phyloP scores from a whole-genome alignment of 2,113 vertebrate species.

The Aptenodytes forsteri region DNA sequence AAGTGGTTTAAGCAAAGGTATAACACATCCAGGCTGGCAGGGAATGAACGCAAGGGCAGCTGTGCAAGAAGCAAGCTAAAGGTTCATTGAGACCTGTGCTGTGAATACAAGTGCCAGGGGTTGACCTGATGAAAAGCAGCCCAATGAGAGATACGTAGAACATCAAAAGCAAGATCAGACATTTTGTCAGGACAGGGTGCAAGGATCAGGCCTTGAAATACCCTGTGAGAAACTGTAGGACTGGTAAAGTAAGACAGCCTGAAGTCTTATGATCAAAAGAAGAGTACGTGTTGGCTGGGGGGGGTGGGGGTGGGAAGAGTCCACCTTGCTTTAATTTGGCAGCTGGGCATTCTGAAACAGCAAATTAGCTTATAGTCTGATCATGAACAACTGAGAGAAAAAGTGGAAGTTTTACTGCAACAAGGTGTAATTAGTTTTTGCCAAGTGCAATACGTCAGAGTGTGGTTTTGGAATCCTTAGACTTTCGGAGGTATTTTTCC shows the following conservation, averaged over 20 bases:
- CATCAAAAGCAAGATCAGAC: background rate
- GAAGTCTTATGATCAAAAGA: background rate
- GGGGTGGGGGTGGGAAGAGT: background rate
- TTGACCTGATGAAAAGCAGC: background rate
- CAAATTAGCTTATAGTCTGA: background rate
- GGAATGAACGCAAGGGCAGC: background rate
- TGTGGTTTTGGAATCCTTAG: background rate
- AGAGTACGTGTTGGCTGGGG: background rate
- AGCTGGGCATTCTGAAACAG: background rate
- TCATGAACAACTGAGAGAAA: background rate
- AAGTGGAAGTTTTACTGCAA: background rate
- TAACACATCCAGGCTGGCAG: no score
- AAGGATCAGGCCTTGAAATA: background rate
- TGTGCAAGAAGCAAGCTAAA: background rate
- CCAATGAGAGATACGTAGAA: background rate
- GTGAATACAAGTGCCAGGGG: background rate
- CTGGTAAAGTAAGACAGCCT: background rate
- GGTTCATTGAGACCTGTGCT: rapidly evolving
- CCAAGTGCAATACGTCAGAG: background rate
- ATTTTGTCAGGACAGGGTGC: background rate
- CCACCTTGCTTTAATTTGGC: background rate
- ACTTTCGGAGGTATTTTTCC: background rate
- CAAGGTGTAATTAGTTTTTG: background rate
- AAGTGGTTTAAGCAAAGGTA: background rate
- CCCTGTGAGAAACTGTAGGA: background rate